Conservation (phyloP, 2,888 invertebrate genomes). For the Drosophila antonietae region DNA sequence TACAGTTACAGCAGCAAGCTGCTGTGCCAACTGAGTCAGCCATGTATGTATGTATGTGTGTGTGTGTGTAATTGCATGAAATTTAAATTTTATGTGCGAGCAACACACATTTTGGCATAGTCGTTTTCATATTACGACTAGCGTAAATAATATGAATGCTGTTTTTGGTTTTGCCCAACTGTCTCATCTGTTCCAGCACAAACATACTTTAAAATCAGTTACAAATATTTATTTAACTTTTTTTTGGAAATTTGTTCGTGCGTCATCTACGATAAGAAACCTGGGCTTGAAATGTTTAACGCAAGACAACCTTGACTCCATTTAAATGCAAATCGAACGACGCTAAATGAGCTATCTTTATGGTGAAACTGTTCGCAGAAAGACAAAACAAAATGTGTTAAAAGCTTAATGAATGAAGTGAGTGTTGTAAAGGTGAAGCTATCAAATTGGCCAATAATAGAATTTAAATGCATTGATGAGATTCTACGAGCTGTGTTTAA, state of each 20-base stretch:
- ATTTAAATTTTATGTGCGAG: conserved; percentile 72
- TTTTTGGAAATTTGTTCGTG: conserved; percentile 49
- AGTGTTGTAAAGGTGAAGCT: not conserved
- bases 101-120: conserved; percentile 68
- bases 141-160: conserved; percentile 65
- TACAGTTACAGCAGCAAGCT: conserved; percentile 60
- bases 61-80: conserved; percentile 62
- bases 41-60: conserved; percentile 27
- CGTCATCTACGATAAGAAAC: conserved; percentile 47
- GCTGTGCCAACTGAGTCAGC: conserved; percentile 31
- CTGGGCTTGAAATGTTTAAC: conserved; percentile 5
- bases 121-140: conserved; percentile 58
- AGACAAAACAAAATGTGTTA: conserved; percentile 2
- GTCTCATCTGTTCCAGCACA: conserved; percentile 33
- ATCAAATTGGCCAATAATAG: conserved; percentile 1
- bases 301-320: conserved; percentile 68
- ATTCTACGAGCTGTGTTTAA: conserved; percentile 6
- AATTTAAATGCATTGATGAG: not conserved
- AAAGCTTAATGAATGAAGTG: conserved; percentile 7
- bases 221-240: conserved; percentile 13
- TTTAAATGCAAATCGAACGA: conserved; percentile 62
- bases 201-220: conserved; percentile 19
- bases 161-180: conserved; percentile 27
- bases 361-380: conserved; percentile 50
- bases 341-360: conserved; percentile 44